These are phyloP conservation scores for Drosophila birchii DNA, from an alignment of 2,888 invertebrate species.

Conservation along the genomic window DNA sequence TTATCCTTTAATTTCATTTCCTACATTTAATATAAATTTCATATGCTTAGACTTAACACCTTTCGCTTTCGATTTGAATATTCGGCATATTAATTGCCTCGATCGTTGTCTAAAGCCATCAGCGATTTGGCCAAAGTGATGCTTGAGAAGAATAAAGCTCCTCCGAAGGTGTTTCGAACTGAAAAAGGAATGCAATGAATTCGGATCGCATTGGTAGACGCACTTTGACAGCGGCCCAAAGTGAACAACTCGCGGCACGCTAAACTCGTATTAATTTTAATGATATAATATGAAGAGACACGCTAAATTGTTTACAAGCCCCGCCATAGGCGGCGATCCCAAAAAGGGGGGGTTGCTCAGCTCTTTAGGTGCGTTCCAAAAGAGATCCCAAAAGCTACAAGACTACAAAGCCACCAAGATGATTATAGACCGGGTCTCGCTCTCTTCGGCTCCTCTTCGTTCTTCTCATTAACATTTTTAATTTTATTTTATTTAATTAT, in stretches of 20 bases:
- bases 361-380: constrained; percentile 8
- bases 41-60: not conserved
- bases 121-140: constrained; percentile 37
- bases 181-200: constrained; percentile 3
- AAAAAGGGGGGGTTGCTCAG: not conserved
- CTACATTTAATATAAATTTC: not conserved
- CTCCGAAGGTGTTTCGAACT: not conserved
- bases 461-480: constrained; percentile 78
- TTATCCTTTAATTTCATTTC: not conserved
- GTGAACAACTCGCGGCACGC: constrained; percentile 71
- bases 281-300: constrained; percentile 78
- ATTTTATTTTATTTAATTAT: constrained; percentile 81
- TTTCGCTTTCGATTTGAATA: too few relatives aligned
- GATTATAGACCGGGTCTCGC: constrained; percentile 25
- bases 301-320: constrained; percentile 80
- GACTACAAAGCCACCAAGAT: constrained; percentile 20
- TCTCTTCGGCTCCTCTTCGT: constrained; percentile 7
- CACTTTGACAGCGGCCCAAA: constrained; percentile 33
- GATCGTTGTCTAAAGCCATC: constrained; percentile 22
- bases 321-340: constrained; percentile 8
- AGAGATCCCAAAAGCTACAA: not conserved
- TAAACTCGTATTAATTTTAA: constrained; percentile 78
- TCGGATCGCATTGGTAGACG: constrained; percentile 39
- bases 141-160: not conserved
- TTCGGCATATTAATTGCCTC: too few relatives aligned